Evolutionary conservation across 2,113 vertebrate genomes (phyloP), one percentile per base, ranked within the genome.

Genomic region (Halichoerus grypus): DNA sequence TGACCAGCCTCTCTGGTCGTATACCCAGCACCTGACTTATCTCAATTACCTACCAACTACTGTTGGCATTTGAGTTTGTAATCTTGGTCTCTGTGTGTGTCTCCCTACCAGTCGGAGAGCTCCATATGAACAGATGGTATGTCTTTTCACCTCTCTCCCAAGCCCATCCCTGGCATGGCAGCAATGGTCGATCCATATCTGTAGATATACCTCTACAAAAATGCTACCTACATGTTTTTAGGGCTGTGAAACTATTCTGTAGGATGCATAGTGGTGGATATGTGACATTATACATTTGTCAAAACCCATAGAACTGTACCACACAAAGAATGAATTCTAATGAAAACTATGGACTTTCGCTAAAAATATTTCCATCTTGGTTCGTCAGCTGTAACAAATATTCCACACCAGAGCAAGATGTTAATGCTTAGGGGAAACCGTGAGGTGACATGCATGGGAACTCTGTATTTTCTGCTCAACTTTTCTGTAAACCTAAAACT

Each of bases 401-500:
- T 3, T 28, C 16, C 76, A 65, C 9, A 63, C 19, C 69, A 74
- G 12, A 36, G 16, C 36, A 86, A 42, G 59, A 65, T 46, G 14
- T 83, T 67, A 59, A 42, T 26, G 67, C 59, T 69, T 4, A 88
- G n/a, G n/a, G n/a, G 53, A 72, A n/a, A n/a, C 76, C 39, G 18
- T 24, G 31, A 88, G 39, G 39, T 24, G 11, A 22, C 10, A 3
- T 22, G 0, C 36, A 10, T 11, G 7, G 22, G 61, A 90, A 84
- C 28, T 77, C 36, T 88, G 13, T 31, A 19, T n/a, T 91, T 91
- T 69, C 67, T 72, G 36, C 15, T 36, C 33, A 79, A 18, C 21
- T 88, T 84, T 88, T 72, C 65, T 88, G 5, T 74, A 81, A 93
- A 88, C 5, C 59, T 89, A 39, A 86, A 72, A 88, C 49, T 67